Percentiles rank a stretch among this genome's conserved stretches.
Conservation (phyloP, 2,888 invertebrate species). For the Eurytoma adleriae region DNA sequence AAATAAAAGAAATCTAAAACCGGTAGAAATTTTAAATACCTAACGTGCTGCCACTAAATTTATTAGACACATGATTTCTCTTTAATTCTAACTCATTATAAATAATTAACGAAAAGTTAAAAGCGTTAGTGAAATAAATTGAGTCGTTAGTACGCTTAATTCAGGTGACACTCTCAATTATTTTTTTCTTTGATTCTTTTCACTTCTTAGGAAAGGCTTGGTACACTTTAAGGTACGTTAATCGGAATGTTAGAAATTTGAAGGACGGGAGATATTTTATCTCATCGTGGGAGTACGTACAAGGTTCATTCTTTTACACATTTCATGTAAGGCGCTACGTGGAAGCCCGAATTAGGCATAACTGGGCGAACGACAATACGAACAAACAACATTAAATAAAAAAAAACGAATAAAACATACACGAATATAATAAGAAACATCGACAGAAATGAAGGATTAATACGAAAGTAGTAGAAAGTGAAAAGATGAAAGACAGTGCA, state of each 20-base stretch:
- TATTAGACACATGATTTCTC: conserved; percentile 30
- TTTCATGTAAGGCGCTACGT: conserved; percentile 45
- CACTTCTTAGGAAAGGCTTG: conserved; percentile 6
- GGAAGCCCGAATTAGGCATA: conserved; percentile 54
- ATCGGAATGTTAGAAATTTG: conserved; percentile 52
- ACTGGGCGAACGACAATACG: conserved; percentile 51
- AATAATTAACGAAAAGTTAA: conserved; percentile 61
- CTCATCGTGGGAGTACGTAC: conserved; percentile 34
- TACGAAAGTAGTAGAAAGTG: conserved; percentile 46
- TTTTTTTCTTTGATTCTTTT: conserved; percentile 13
- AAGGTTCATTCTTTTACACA: conserved; percentile 33
- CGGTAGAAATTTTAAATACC: conserved; percentile 46
- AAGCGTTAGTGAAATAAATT: conserved; percentile 55
- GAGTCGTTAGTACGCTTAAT: conserved; percentile 52
- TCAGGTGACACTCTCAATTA: conserved; percentile 24
- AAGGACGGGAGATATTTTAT: conserved; percentile 40
- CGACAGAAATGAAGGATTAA: conserved; percentile 36
- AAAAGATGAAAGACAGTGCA: conserved; percentile 38
- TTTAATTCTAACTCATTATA: conserved; percentile 51
- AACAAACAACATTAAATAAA: conserved; percentile 54
- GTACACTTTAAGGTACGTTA: conserved; percentile 34
- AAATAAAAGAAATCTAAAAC: conserved; percentile 50
- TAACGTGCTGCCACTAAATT: conserved; percentile 34
- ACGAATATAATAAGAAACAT: conserved; percentile 58
- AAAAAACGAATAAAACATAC: conserved; percentile 56